Evolutionary conservation across 2,113 vertebrate genomes (phyloP).

Genomic region (Boulengeromyrus knoepffleri): DNA sequence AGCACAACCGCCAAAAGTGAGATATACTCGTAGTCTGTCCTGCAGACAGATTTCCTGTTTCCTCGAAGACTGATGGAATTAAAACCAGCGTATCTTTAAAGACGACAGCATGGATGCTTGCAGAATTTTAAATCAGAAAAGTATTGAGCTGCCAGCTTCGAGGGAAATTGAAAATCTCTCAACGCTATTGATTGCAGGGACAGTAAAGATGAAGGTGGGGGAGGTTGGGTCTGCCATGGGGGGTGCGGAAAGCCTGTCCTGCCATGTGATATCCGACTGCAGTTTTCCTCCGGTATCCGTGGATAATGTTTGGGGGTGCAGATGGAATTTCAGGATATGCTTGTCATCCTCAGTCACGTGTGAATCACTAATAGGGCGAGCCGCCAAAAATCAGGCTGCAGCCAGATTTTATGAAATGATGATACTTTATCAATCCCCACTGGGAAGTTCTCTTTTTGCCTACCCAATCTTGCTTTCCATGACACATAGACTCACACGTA

Average conservation of each 20-base stretch:
- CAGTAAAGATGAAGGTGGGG: neutral
- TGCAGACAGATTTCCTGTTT: neutral
- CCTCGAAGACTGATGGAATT: neutral
- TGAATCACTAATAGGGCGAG: neutral
- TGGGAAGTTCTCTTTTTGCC: too few species aligned
- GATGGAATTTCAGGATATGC: neutral
- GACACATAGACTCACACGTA: too few species aligned
- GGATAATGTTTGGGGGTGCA: neutral
- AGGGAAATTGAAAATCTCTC: neutral
- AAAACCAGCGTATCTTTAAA: neutral
- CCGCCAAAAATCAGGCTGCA: neutral
- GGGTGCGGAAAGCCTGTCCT: neutral
- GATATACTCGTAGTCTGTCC: neutral
- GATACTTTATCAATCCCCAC: constrained; percentile 8
- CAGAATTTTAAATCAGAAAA: neutral
- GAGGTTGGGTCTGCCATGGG: neutral
- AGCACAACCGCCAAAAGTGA: neutral
- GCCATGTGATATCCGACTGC: neutral
- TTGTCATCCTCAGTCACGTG: neutral
- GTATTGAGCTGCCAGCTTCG: neutral
- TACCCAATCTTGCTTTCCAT: too few species aligned
- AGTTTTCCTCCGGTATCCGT: neutral
- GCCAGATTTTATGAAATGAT: neutral
- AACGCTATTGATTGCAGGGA: neutral
- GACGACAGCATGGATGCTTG: neutral